Evolutionary conservation across 2,888 invertebrate genomes (phyloP), one percentile per base, ranked within the genome.

Genomic region (Lingula anatina): DNA sequence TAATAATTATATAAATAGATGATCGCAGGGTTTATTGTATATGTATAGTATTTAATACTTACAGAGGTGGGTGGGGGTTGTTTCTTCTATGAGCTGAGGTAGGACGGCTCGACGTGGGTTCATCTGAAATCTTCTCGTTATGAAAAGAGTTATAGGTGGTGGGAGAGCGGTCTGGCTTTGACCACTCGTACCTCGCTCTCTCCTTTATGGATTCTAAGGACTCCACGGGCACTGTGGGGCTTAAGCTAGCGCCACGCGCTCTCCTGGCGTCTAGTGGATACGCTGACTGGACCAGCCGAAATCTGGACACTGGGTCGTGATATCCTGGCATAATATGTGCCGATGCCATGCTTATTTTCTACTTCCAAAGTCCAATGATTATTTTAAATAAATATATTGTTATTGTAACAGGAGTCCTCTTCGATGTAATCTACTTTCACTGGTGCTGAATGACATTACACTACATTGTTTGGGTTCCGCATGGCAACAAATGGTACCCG

Each of bases 41-140:
- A n/a, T n/a, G n/a, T n/a, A n/a, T n/a, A n/a, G n/a, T n/a, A n/a
- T n/a, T n/a, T 68, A 9, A 31, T 27, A 64, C 71, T 62, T 55
- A 71, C 71, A 57, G 53, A 44, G 66, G 60, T 3, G 71, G 70
- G 45, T 71, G 71, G 12, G 71, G 71, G 50, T 68, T 70, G 51
- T 71, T 68, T 44, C 56, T 56, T 46, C 71, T 55, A 5, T 57
- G 54, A n/a, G 65, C 61, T 18, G 65, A 65, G 4, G 68, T 56
- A 12, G 70, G 70, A 18, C 65, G 47, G 2, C 57, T 36, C 18
- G 46, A 50, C 21, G 60, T 64, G 5, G 58, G 55, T 40, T 63
- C 60, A 40, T 60, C 61, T 2, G 62, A 55, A n/a, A 46, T 27
- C 12, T 54, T 54, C 23, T 53, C 54, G 41, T 51, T 41, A 53